Evolutionary conservation across 2,113 vertebrate genomes (phyloP), one percentile per base, ranked within the genome.

Genomic region (Gallinago paraguaiae): DNA sequence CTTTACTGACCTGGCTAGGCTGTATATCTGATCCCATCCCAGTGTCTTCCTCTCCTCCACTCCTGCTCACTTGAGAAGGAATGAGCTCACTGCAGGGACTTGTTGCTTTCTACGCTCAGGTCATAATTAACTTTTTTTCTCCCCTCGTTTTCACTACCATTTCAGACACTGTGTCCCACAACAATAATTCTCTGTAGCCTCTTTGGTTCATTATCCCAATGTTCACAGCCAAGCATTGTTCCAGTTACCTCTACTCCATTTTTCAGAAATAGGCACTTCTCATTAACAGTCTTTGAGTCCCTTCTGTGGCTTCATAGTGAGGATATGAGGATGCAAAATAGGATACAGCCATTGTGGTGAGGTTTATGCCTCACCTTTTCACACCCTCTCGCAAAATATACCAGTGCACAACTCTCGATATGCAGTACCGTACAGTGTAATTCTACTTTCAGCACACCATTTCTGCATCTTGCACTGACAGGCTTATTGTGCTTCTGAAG

Each of bases 331-430:
- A 82, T n/a, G 20, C 23, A 27, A 56, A 88, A 60, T 9, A 50
- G 50, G 15, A 19, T 64, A 13, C 15, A 71, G 35, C 11, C 43
- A 6, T 67, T 74, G 46, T 78, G 35, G 14, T 72, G 46, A 63
- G 69, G n/a, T 35, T 67, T 77, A 46, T 51, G 61, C 35, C 56
- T 78, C 75, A 16, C 46, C 7, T 78, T 53, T 78, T 37, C 48
- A 24, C 7, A 19, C 22, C 7, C 22, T 79, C n/a, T 79, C 37
- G 41, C 41, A 41, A 76, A 88, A 41, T 24, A 35, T 10, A 30
- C 22, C 19, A 51, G 15, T 0, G 0, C 46, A 24, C 23, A 46
- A 1, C 27, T 88, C 50, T 50, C 57, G 12, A 35, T 53, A 43
- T 43, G 41, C 41, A 43, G 41, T 43, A 43, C 14, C 15, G 41